These are phyloP conservation scores for Emydoidea blandingii DNA, from an alignment of 2,797 vertebrate species.

Conservation along the genomic window DNA sequence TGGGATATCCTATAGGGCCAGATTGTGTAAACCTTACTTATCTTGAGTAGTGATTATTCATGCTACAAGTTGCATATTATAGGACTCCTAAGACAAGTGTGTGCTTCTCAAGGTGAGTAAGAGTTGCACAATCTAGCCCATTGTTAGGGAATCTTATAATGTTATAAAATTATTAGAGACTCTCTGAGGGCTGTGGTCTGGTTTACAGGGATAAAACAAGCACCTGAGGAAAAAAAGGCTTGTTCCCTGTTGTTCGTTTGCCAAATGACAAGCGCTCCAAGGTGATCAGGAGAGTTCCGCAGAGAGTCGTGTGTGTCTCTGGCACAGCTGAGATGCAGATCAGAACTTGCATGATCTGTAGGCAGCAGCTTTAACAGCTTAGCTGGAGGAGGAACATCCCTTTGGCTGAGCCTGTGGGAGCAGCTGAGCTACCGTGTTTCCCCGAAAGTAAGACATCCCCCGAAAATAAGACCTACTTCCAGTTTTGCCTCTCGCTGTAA, in stretches of 20 bases:
- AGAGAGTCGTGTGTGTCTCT: too few relatives aligned
- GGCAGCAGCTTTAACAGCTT: background rate
- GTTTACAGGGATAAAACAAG: background rate
- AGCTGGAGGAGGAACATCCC: background rate
- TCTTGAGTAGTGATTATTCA: background rate
- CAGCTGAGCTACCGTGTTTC: too few relatives aligned
- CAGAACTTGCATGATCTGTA: background rate
- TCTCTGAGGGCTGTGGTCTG: background rate
- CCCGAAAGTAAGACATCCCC: too few relatives aligned
- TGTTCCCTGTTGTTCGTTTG: background rate
- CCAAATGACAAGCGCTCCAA: background rate
- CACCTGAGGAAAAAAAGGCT: background rate
- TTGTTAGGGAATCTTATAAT: fast-evolving
- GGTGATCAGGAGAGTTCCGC: background rate
- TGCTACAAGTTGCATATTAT: background rate
- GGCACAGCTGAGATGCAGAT: background rate
- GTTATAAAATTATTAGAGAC: background rate
- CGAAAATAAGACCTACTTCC: too few relatives aligned
- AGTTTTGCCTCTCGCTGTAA: too few relatives aligned
- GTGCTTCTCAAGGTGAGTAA: background rate
- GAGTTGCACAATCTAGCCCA: background rate
- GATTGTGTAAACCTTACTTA: background rate
- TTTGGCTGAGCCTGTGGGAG: background rate
- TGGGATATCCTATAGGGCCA: background rate
- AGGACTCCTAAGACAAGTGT: background rate